Percentiles rank a stretch among this genome's conserved stretches.
phyloP scores from a whole-genome alignment of 1,140 invertebrate genomes.

The Lepidurus arcticus region DNA sequence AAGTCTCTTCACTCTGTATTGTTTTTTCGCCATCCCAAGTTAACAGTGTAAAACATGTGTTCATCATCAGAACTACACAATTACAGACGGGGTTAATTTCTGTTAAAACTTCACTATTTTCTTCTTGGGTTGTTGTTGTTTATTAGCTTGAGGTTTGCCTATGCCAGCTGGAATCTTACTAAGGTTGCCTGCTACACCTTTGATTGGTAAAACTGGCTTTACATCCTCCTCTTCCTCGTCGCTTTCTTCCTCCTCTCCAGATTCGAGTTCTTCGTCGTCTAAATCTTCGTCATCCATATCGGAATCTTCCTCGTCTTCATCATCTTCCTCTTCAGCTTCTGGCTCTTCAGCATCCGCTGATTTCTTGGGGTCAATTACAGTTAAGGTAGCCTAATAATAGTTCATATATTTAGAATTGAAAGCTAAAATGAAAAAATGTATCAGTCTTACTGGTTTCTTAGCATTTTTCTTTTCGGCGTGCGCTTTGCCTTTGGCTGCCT shows the following conservation, averaged over 20 bases:
- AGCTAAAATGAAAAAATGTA: neutral
- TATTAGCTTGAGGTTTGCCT: neutral
- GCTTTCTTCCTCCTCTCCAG: neutral
- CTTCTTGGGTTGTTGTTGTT: neutral
- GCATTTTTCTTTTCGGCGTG: neutral
- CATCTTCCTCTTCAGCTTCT: neutral
- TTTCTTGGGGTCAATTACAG: conserved; percentile 3
- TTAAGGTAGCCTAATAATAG: neutral
- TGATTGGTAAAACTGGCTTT: neutral
- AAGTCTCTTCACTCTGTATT: neutral
- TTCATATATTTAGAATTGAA: neutral
- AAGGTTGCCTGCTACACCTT: neutral
- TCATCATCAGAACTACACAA: neutral
- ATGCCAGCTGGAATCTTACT: neutral
- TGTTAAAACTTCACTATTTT: conserved; percentile 1
- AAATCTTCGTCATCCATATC: neutral
- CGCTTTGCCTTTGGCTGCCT: neutral
- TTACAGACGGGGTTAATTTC: neutral
- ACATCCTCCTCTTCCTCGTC: neutral
- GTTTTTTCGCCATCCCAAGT: neutral
- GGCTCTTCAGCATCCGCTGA: neutral
- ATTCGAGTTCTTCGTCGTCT: neutral
- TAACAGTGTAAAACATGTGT: neutral
- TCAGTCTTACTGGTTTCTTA: neutral
- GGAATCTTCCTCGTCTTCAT: neutral